Percentiles rank a stretch among this genome's conserved stretches.
Evolutionary conservation across 1,140 invertebrate genomes (phyloP).

Genomic region (Microplitis mediator): DNA sequence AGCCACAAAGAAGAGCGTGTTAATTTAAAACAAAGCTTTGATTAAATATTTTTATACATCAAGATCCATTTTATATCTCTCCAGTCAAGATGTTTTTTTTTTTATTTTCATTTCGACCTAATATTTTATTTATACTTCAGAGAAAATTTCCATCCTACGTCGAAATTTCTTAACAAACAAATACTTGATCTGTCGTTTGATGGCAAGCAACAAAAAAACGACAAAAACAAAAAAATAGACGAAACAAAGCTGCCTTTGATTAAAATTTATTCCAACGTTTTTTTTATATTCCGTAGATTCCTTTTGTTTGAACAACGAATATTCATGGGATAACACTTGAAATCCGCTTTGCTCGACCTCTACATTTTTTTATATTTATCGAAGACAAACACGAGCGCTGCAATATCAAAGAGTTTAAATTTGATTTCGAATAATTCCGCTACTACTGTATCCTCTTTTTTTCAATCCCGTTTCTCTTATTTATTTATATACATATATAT

Average conservation of each 20-base stretch:
- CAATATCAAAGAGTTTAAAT: neutral
- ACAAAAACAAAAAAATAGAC: neutral
- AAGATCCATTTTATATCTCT: too few relatives aligned
- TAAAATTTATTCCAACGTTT: neutral
- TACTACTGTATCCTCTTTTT: neutral
- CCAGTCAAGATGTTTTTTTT: neutral
- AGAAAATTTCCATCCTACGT: neutral
- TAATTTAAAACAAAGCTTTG: too few relatives aligned
- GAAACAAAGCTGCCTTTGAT: neutral
- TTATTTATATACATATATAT: too few relatives aligned
- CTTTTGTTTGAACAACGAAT: too few relatives aligned
- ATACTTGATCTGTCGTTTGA: constrained; percentile 5
- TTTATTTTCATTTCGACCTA: too few relatives aligned
- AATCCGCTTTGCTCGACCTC: neutral
- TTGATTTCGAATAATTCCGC: constrained; percentile 4
- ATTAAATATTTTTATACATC: too few relatives aligned
- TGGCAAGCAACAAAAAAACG: too few relatives aligned
- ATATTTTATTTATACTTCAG: neutral
- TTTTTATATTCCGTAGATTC: too few relatives aligned
- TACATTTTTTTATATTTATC: constrained; percentile 4
- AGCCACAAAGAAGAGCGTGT: too few relatives aligned
- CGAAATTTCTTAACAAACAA: constrained; percentile 18
- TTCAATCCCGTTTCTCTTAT: too few relatives aligned
- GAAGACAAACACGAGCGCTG: neutral
- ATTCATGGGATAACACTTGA: too few relatives aligned